phyloP scores from a whole-genome alignment of 2,888 invertebrate species.

The Apotomis turbidana region DNA sequence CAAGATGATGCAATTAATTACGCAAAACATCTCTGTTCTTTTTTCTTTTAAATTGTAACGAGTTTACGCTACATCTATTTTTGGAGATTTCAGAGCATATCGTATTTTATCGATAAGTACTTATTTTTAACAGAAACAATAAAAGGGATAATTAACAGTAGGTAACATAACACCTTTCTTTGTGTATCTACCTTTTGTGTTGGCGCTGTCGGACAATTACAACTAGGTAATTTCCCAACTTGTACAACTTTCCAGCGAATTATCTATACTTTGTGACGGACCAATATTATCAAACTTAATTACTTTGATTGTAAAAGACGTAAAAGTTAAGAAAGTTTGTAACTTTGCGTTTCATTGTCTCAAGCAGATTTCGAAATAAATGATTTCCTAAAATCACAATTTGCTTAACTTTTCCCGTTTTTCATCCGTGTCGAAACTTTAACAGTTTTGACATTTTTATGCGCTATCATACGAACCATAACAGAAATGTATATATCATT shows the following conservation, averaged over 20 bases:
- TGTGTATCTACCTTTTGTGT: not conserved
- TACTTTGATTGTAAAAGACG: conserved; percentile 16
- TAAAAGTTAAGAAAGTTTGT: conserved; percentile 4
- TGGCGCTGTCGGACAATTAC: not conserved
- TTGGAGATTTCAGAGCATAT: not conserved
- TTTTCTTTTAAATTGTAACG: too few species aligned
- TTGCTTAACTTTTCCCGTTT: conserved; percentile 26
- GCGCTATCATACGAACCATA: conserved; percentile 69
- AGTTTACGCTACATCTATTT: too few species aligned
- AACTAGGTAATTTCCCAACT: too few species aligned
- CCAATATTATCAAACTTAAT: conserved; percentile 18
- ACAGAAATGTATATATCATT: conserved; percentile 68
- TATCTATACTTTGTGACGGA: not conserved
- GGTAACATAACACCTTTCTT: conserved; percentile 1
- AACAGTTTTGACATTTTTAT: conserved; percentile 74
- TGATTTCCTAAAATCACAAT: conserved; percentile 9
- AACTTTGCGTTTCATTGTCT: not conserved
- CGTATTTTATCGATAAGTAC: not conserved
- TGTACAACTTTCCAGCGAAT: conserved; percentile 4
- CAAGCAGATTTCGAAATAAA: not conserved
- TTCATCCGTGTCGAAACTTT: conserved; percentile 50
- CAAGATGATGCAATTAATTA: too few species aligned
- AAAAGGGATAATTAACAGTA: not conserved
- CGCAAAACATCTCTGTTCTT: too few species aligned
- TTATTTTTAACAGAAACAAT: not conserved